These are phyloP conservation scores for Stenurella melanura DNA, from an alignment of 2,888 invertebrate species.

Conservation along the genomic window DNA sequence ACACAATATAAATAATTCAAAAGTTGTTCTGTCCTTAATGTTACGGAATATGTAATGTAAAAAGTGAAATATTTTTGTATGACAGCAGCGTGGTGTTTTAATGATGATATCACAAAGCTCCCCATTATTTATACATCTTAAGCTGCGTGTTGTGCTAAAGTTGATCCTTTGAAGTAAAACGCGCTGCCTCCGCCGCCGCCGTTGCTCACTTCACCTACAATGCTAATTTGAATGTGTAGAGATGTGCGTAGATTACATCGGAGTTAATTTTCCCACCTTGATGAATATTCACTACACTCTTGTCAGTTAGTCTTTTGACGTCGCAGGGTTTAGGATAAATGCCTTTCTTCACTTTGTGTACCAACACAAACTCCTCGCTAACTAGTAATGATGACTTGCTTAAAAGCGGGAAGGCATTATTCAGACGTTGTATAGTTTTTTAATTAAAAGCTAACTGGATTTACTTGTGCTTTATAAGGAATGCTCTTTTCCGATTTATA, in stretches of 20 bases:
- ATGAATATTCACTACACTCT: slow-evolving; percentile 61
- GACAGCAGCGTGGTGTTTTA: slow-evolving; percentile 63
- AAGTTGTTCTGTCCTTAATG: slow-evolving; percentile 58
- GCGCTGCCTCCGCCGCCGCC: slow-evolving; percentile 41
- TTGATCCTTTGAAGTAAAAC: slow-evolving; percentile 60
- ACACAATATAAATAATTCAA: slow-evolving; percentile 60
- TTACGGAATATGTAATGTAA: slow-evolving; percentile 61
- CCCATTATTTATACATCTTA: slow-evolving; percentile 68
- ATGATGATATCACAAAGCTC: slow-evolving; percentile 67
- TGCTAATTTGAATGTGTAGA: slow-evolving; percentile 63
- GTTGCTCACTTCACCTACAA: slow-evolving; percentile 63
- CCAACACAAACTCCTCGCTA: slow-evolving; percentile 5
- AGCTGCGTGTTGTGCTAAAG: slow-evolving; percentile 57
- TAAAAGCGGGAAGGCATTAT: slow-evolving; percentile 31
- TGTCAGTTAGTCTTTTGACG: slow-evolving; percentile 49
- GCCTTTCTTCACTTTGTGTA: slow-evolving; percentile 38
- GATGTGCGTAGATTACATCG: slow-evolving; percentile 61
- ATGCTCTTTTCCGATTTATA: slow-evolving; percentile 23
- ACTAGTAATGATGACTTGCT: slow-evolving; percentile 29
- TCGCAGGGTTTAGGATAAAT: slow-evolving; percentile 45
- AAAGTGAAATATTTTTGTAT: slow-evolving; percentile 64
- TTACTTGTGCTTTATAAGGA: slow-evolving; percentile 35
- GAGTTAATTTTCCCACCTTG: slow-evolving; percentile 60
- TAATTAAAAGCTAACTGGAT: slow-evolving; percentile 34
- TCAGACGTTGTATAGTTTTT: slow-evolving; percentile 24